Percentiles rank a stretch among this genome's conserved stretches.
Evolutionary conservation across 2,888 invertebrate species (phyloP).

Genomic region (Leptopilina myrica): DNA sequence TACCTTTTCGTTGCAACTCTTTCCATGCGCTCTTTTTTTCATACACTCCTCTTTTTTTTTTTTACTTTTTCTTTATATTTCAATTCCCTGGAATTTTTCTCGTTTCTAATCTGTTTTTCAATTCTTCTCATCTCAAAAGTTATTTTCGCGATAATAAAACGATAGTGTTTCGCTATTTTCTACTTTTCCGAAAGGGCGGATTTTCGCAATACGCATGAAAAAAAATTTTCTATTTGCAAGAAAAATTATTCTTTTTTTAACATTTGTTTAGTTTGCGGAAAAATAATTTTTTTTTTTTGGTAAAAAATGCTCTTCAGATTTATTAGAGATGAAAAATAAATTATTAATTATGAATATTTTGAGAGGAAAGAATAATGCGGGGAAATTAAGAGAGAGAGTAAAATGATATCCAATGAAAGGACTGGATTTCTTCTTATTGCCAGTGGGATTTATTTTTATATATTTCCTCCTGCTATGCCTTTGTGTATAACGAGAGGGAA

Average conservation of each 20-base stretch:
- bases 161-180: background rate
- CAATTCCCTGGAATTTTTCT: conserved; percentile 43
- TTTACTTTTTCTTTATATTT: conserved; percentile 38
- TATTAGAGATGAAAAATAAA: too few relatives aligned
- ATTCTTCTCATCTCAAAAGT: background rate
- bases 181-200: background rate
- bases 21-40: conserved; percentile 16
- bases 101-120: conserved; percentile 22
- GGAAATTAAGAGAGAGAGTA: background rate
- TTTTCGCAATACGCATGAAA: background rate
- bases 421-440: background rate
- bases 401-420: background rate
- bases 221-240: too few relatives aligned
- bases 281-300: too few relatives aligned
- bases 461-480: background rate
- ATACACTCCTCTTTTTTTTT: conserved; percentile 25
- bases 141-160: background rate
- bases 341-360: too few relatives aligned
- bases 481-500: background rate
- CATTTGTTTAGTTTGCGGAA: too few relatives aligned
- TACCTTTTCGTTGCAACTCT: conserved; percentile 44
- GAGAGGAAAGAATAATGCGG: background rate
- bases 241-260: too few relatives aligned
- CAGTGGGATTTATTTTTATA: background rate
- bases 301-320: too few relatives aligned